Conservation (phyloP, 2,888 invertebrate species). For the Clusia tigrina region DNA sequence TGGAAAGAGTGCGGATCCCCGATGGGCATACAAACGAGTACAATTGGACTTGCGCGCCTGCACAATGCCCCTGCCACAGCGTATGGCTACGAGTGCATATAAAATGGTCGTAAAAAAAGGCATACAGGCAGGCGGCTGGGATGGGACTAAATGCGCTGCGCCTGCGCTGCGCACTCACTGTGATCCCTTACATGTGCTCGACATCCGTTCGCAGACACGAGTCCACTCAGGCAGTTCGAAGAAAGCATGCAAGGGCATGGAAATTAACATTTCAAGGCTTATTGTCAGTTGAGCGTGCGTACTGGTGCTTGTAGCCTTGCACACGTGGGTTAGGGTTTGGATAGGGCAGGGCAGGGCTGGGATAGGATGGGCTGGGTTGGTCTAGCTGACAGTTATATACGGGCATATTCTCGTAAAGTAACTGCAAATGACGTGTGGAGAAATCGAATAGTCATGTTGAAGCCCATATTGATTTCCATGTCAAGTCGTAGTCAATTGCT, state of each 20-base stretch:
- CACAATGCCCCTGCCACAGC: too few relatives aligned
- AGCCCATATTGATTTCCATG: conserved; percentile 18
- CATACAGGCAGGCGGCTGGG: not conserved
- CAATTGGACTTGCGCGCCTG: too few relatives aligned
- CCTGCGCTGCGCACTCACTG: conserved; percentile 8
- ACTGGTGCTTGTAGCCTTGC: not conserved
- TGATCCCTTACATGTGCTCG: conserved; percentile 45
- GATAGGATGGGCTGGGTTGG: too few relatives aligned
- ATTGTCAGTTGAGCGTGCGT: not conserved
- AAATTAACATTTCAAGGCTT: conserved; percentile 1
- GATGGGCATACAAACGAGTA: too few relatives aligned
- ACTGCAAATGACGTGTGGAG: not conserved
- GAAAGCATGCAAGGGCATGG: not conserved
- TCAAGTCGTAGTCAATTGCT: too few relatives aligned
- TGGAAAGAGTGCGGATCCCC: too few relatives aligned
- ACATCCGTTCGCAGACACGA: conserved; percentile 37
- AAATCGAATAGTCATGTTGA: not conserved
- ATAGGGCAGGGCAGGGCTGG: too few relatives aligned
- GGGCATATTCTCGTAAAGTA: too few relatives aligned
- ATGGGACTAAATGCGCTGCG: not conserved
- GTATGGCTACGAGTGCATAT: too few relatives aligned
- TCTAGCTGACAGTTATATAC: too few relatives aligned
- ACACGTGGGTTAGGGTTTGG: not conserved
- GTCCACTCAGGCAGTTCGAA: too few relatives aligned
- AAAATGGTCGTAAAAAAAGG: too few relatives aligned